Conservation (phyloP, 1,140 invertebrate genomes). For the Drosophila nebulosa region DNA sequence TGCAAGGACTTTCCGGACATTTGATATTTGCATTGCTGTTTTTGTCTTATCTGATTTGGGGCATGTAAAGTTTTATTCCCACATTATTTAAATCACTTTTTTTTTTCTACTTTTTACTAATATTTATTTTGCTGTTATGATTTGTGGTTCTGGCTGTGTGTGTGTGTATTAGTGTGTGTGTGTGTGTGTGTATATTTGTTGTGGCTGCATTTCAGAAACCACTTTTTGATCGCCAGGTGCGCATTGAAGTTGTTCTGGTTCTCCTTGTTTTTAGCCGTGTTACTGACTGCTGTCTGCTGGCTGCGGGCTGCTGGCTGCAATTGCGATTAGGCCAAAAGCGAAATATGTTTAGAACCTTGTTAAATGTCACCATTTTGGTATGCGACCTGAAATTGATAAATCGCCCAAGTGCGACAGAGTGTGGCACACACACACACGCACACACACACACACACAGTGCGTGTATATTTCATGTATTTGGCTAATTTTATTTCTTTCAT, state of each 20-base stretch:
- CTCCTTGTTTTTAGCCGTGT: constrained; percentile 62
- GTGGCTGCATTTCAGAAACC: constrained; percentile 68
- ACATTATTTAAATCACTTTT: constrained; percentile 39
- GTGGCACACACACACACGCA: too few relatives aligned
- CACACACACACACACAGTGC: constrained; percentile 47
- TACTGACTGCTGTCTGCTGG: constrained; percentile 14
- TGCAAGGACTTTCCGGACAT: too few relatives aligned
- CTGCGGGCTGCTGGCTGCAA: constrained; percentile 17
- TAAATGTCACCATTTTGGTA: constrained; percentile 71
- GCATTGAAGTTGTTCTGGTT: constrained; percentile 72
- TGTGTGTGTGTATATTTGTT: constrained; percentile 27
- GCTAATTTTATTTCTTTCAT: constrained; percentile 36
- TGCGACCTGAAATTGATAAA: constrained; percentile 76
- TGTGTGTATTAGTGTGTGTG: constrained; percentile 17
- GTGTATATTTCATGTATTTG: background rate
- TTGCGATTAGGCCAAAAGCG: constrained; percentile 58
- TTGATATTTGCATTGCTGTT: background rate
- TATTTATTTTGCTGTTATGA: constrained; percentile 49
- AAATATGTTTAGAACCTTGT: constrained; percentile 73
- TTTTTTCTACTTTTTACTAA: constrained; percentile 7
- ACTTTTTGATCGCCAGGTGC: constrained; percentile 75
- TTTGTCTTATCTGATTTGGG: background rate
- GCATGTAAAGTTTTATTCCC: constrained; percentile 22
- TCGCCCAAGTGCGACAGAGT: constrained; percentile 56
- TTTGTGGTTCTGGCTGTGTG: constrained; percentile 34